Evolutionary conservation across 1,140 invertebrate genomes (phyloP).

Genomic region (Aphelenchoides besseyi): DNA sequence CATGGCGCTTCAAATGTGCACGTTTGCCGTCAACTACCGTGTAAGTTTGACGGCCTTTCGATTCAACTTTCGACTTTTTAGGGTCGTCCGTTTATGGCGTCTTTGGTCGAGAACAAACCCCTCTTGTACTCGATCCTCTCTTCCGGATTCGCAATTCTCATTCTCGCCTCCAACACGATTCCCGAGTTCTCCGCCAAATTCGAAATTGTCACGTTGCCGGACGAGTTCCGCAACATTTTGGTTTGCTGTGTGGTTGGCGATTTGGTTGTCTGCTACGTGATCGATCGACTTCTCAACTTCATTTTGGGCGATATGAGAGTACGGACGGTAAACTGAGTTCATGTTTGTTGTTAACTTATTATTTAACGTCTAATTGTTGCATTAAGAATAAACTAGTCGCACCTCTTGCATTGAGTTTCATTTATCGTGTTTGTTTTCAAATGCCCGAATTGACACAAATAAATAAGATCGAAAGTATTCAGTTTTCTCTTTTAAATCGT

Average conservation of each 20-base stretch:
- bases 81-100: constrained; percentile 98
- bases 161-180: constrained; percentile 63
- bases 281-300: constrained; percentile 64
- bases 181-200: constrained; percentile 65
- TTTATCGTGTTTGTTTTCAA: too few relatives aligned
- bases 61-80: constrained; percentile 64
- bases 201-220: constrained; percentile 65
- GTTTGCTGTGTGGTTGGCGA: constrained; percentile 63
- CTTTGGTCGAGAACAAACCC: constrained; percentile 82
- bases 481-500: too few relatives aligned
- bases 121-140: constrained; percentile 72
- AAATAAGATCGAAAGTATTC: too few relatives aligned
- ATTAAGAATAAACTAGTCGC: too few relatives aligned
- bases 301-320: constrained; percentile 62
- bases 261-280: constrained; percentile 63
- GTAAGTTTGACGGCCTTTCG: constrained; percentile 70
- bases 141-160: constrained; percentile 63
- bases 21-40: constrained; percentile 97
- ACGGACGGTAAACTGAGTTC: background rate
- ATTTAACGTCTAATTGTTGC: too few relatives aligned
- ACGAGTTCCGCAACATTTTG: constrained; percentile 65
- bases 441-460: too few relatives aligned
- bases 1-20: constrained; percentile 90
- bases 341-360: too few relatives aligned
- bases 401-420: too few relatives aligned